These are phyloP conservation scores for Electrona antarctica DNA, from an alignment of 2,113 vertebrate genomes.

Conservation along the genomic window DNA sequence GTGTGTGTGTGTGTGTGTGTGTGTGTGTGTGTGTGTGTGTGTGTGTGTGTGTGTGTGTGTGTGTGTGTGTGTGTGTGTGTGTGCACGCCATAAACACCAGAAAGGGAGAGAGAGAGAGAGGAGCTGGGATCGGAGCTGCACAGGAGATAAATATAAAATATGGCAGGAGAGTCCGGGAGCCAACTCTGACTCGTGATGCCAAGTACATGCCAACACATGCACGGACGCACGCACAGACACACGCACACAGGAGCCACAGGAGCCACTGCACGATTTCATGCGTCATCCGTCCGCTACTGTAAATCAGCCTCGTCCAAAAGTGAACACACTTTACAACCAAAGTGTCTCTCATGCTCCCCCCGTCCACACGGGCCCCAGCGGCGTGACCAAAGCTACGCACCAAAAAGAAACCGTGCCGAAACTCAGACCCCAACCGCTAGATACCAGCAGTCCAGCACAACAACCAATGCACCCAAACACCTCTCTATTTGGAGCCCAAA, in stretches of 20 bases:
- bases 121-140: not conserved
- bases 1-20: too few species aligned
- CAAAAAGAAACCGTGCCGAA: too few species aligned
- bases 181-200: constrained; percentile 30
- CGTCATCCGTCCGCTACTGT: too few species aligned
- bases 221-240: not conserved
- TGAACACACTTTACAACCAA: too few species aligned
- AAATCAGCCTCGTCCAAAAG: too few species aligned
- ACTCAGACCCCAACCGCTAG: too few species aligned
- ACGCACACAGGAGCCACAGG: not conserved
- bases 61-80: constrained; percentile 1
- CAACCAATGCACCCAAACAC: not conserved
- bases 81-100: constrained; percentile 29
- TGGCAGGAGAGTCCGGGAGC: not conserved
- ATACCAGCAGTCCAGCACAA: too few species aligned
- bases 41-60: not conserved
- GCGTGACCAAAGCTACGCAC: too few species aligned
- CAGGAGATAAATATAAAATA: constrained; percentile 43
- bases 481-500: constrained; percentile 5
- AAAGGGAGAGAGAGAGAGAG: not conserved
- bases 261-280: too few species aligned
- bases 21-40: not conserved
- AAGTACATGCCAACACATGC: not conserved
- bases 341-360: too few species aligned
- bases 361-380: too few species aligned